These are phyloP conservation scores for Drosophila mauritiana DNA, from an alignment of 1,140 invertebrate genomes.

Conservation along the genomic window DNA sequence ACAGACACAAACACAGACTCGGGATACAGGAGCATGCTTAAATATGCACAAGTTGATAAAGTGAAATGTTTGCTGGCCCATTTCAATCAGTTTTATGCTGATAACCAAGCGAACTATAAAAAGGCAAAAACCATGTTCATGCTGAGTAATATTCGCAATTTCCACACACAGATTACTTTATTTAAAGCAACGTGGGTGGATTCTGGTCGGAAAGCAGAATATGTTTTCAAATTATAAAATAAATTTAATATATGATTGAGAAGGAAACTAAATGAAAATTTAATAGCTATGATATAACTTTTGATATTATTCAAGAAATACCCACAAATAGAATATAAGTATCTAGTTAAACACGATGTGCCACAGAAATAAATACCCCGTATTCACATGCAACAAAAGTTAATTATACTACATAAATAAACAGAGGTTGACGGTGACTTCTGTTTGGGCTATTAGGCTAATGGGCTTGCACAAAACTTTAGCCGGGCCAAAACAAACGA, in stretches of 20 bases:
- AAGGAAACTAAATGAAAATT: background rate
- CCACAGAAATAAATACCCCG: constrained; percentile 19
- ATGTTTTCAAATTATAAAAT: no score
- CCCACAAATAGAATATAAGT: no score
- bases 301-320: background rate
- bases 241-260: background rate
- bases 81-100: constrained; percentile 65
- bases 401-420: constrained; percentile 59
- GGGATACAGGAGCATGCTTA: constrained; percentile 28
- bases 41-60: constrained; percentile 64
- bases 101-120: constrained; percentile 37
- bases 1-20: constrained; percentile 18
- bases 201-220: background rate
- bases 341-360: background rate
- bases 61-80: constrained; percentile 67
- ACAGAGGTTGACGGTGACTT: constrained; percentile 32
- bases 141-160: constrained; percentile 1
- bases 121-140: constrained; percentile 8
- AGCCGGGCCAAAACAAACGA: constrained; percentile 26
- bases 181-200: background rate
- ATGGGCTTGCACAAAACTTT: constrained; percentile 71
- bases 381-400: constrained; percentile 58
- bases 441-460: constrained; percentile 64
- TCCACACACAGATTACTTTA: constrained; percentile 12
- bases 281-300: background rate